Percentiles rank a stretch among this genome's conserved stretches.
These are phyloP conservation scores for Carterocephalus palaemon DNA, from an alignment of 2,888 invertebrate genomes.

Conservation along the genomic window DNA sequence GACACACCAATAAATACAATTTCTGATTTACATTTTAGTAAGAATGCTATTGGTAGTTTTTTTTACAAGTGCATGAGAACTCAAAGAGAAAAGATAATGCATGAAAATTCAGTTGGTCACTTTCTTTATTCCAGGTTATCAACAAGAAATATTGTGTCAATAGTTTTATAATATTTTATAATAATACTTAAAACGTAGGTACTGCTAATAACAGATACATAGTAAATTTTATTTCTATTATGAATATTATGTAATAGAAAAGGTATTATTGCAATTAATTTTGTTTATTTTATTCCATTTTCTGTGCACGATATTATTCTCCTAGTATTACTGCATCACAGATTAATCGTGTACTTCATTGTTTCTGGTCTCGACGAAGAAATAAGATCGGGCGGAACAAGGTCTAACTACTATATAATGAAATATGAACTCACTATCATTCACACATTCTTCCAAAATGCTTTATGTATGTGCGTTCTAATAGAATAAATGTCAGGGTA, in stretches of 20 bases:
- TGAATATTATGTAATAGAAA: slow-evolving; percentile 26
- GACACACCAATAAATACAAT: too few species aligned
- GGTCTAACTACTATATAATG: slow-evolving; percentile 39
- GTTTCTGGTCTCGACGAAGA: slow-evolving; percentile 51
- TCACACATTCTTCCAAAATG: slow-evolving; percentile 46
- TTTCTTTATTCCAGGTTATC: slow-evolving; percentile 68
- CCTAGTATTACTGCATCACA: slow-evolving; percentile 73
- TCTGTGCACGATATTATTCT: slow-evolving; percentile 53
- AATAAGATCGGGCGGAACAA: slow-evolving; percentile 55
- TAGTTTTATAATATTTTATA: slow-evolving; percentile 62
- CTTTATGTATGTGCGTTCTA: slow-evolving; percentile 33
- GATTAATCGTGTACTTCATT: slow-evolving; percentile 72
- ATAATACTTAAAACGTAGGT: slow-evolving; percentile 73
- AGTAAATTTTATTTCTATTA: slow-evolving; percentile 60
- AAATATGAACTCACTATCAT: slow-evolving; percentile 43
- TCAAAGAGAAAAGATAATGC: slow-evolving; percentile 27
- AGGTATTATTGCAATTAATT: slow-evolving; percentile 51
- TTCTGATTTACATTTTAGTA: too few species aligned
- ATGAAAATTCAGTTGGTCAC: slow-evolving; percentile 51
- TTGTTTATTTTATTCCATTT: slow-evolving; percentile 50
- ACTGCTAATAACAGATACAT: slow-evolving; percentile 64
- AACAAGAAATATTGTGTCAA: slow-evolving; percentile 72
- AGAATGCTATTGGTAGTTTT: too few species aligned
- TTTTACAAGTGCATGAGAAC: too few species aligned
- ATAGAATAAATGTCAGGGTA: slow-evolving; percentile 8